Base-by-base conservation (phyloP, 1,140 invertebrate species). In the Drosophila persimilis region DNA sequence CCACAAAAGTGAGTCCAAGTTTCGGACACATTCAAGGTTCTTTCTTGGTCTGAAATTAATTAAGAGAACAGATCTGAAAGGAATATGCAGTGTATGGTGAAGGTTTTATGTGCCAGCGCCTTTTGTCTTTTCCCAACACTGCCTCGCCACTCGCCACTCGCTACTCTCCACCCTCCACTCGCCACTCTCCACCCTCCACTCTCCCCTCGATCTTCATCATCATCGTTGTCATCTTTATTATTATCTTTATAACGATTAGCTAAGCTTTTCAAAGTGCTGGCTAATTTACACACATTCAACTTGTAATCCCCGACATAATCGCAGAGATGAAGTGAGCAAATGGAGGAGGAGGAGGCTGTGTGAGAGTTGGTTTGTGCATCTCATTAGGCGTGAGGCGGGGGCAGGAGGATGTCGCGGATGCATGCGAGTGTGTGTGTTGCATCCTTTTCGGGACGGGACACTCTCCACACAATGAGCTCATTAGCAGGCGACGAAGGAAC, bases 1-100 rank as follows among this genome's bases (percentile, higher is more conserved):
- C 17, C 13, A 13, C 55, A 26, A 45, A 51, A 55, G 52, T 15
- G 5, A 17, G 17, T 29, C 17, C 45, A 35, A 31, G 35, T 75
- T 74, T 86, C 64, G 39, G 57, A 66, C 51, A 65, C 51, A 64
- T 81, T 88, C 80, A 85, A 81, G 81, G 83, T 59, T 80, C 63
- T 26, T 59, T 80, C 63, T 26, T 24, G 22, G 47, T 22, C 51
- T n/a, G 48, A 61, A 69, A 74, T 70, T 86, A 80, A 77, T 77
- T 65, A 73, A 54, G 54, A 41, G n/a, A 47, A 54, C 5, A 44
- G 26, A 53, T 53, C 39, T 50, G 46, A 72, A 54, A 44, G 50
- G 43, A 54, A 29, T 4, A 20, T 20, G 2, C 20, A 20, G 8
- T 31, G 3, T 3, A 31, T 9, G 0, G 31, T 1, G 66, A 26